phyloP scores from a whole-genome alignment of 2,888 invertebrate species.

The Plutella xylostella region DNA sequence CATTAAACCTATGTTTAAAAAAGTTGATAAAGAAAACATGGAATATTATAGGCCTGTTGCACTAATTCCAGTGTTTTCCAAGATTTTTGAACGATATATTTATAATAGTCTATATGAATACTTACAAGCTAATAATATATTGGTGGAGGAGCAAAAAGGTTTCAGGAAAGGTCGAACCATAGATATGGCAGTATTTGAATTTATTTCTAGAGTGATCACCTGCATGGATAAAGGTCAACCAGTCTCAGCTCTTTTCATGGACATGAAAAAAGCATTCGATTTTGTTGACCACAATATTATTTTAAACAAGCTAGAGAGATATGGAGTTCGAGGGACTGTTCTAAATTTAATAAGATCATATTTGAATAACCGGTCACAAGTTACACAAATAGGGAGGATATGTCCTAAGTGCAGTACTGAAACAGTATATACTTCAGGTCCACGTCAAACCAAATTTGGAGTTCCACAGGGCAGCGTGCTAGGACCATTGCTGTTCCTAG shows the following conservation, averaged over 20 bases:
- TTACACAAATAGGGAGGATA: neutral
- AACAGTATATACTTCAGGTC: too few relatives aligned
- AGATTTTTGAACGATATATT: too few relatives aligned
- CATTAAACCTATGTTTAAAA: neutral
- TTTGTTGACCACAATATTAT: neutral
- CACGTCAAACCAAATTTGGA: neutral
- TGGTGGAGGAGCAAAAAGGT: neutral
- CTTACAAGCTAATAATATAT: neutral
- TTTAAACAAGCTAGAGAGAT: neutral
- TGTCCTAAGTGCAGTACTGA: too few relatives aligned
- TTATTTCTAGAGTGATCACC: neutral
- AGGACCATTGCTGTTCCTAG: neutral
- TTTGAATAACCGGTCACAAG: neutral
- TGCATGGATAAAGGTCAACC: neutral
- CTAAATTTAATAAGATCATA: neutral
- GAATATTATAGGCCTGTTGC: too few relatives aligned
- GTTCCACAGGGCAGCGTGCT: neutral
- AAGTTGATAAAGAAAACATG: neutral
- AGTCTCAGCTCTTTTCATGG: neutral
- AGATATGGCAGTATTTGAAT: neutral
- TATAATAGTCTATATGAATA: too few relatives aligned
- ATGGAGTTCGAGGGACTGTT: neutral
- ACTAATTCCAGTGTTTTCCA: too few relatives aligned
- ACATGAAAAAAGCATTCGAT: neutral
- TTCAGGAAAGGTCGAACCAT: neutral